Evolutionary conservation across 1,140 invertebrate genomes (phyloP), one percentile per base, ranked within the genome.

Genomic region (Drosophila neocordata): DNA sequence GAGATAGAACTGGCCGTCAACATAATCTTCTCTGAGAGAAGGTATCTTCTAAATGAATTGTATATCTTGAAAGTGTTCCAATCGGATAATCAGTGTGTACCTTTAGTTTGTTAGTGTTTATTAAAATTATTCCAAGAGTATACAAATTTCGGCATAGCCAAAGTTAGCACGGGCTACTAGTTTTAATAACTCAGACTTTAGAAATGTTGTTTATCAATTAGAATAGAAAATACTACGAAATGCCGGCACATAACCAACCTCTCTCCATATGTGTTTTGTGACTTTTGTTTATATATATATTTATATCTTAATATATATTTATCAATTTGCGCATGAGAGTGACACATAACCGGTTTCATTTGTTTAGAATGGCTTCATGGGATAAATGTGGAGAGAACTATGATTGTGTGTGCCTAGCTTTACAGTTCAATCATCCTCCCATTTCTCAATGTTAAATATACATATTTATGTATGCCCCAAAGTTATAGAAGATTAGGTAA

Each of bases 121-220:
- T n/a, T n/a, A n/a, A n/a, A n/a, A n/a, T n/a, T n/a, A n/a, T n/a
- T n/a, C n/a, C n/a, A n/a, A n/a, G 27, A 7, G 27, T 31, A 31
- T 31, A 6, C 1, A 31, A 6, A 31, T 6, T 31, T 1, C 6
- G 27, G 27, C 27, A 31, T 0, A 6, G 27, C 1, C 27, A 31
- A 7, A 31, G 27, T 31, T 31, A 4, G 27, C 4, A 3, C 2
- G 27, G 27, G 4, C 27, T 31, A 6, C 5, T 31, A 5, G 27
- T 6, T 4, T 7, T 31, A 31, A 18, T 35, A 35, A 56, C 27
- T 13, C 15, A 27, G 5, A 64, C 18, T 5, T 55, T 8, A 22
- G 22, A 20, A 12, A 24, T 66, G 56, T 74, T 61, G 72, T 74
- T 75, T 75, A 75, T 73, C 71, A 75, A 75, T 75, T 74, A 74